Base-by-base conservation (phyloP, 2,888 invertebrate species). In the Cantharis nigra region DNA sequence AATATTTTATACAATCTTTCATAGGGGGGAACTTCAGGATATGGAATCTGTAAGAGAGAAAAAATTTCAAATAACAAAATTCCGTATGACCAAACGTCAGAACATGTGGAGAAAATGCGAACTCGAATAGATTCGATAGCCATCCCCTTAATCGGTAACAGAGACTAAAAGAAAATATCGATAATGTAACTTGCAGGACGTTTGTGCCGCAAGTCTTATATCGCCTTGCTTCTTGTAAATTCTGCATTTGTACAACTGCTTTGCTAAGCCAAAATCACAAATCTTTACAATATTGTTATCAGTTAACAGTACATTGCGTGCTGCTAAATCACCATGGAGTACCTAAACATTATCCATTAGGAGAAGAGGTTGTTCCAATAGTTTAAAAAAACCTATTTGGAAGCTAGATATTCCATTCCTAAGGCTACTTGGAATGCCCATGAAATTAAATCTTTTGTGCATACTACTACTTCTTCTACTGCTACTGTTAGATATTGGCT, bases 141-240 rank as follows among this genome's bases (percentile, higher is more conserved):
- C 91, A 98, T 92, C 98, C 98, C 98, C 87, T 98, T 98, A n/a
- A 98, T 93, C 16, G 98, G 98, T 10, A 98, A 89, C 0, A 93
- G 94, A 69, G 94, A 93, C 93, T 94, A 87, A 5, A 89, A 89
- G 78, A 78, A 87, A 79, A 20, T 80, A 80, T 64, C 81, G 65
- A 33, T 76, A 67, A 23, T 69, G 33, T 70, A 63, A 63, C 73
- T 13, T 16, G 3, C 13, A n/a, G 0, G n/a, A 23, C 3, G 2
- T 73, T 71, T 18, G 16, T 16, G 1, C 1, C 16, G 16, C 16
- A 33, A 30, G 74, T 89, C 91, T 91, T 89, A 93, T 94, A 86
- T 95, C 94, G 85, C 95, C 95, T 86, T 96, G 94, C 87, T 97
- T 97, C 84, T 95, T 93, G 86, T 98, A 98, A 89, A 97, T 96